Evolutionary conservation across 2,113 vertebrate species (phyloP).

Genomic region (Tauraco erythrolophus): DNA sequence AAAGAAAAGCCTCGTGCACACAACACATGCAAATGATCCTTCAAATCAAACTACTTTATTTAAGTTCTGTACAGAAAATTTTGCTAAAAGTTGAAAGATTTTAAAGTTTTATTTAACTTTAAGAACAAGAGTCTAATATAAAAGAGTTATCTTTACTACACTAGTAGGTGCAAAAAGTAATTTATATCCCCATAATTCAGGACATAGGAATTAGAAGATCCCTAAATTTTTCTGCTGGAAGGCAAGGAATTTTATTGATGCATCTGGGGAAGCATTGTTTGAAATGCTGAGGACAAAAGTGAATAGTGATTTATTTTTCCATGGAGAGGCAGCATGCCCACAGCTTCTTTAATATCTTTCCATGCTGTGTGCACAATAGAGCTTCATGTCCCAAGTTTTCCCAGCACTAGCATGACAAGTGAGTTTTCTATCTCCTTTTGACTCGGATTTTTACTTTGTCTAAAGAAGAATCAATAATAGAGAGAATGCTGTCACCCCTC

Average conservation of each 20-base stretch:
- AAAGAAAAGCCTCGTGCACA: background rate
- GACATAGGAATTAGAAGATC: background rate
- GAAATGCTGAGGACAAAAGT: background rate
- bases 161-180: background rate
- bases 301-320: background rate
- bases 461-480: background rate
- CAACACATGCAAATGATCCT: background rate
- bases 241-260: background rate
- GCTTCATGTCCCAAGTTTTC: background rate
- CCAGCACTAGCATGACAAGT: background rate
- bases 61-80: background rate
- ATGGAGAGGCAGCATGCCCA: background rate
- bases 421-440: background rate
- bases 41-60: background rate
- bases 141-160: background rate
- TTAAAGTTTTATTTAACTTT: background rate
- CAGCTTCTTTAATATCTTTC: background rate
- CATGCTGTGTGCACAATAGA: background rate
- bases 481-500: fast-evolving
- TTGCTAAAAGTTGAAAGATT: background rate
- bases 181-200: background rate
- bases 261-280: background rate
- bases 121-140: background rate
- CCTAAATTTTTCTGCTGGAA: background rate
- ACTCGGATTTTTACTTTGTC: background rate